Evolutionary conservation across 2,888 invertebrate species (phyloP).

Genomic region (Drosophila sordidapex): DNA sequence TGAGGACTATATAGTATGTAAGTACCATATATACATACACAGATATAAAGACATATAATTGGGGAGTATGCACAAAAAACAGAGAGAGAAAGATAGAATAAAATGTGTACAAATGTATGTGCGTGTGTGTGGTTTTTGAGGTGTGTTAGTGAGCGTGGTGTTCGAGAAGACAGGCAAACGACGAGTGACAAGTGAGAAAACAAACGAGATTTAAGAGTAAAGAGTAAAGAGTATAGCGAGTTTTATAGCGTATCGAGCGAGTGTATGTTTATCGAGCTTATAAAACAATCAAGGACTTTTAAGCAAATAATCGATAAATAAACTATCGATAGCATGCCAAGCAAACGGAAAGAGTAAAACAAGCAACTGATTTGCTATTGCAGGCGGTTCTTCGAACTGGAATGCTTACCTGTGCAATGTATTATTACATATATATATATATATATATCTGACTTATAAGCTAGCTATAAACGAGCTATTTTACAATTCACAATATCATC

Average conservation of each 20-base stretch:
- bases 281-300: conserved; percentile 1
- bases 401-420: conserved; percentile 61
- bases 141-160: conserved; percentile 10
- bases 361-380: conserved; percentile 13
- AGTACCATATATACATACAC: conserved; percentile 45
- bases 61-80: conserved; percentile 37
- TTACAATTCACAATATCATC: conserved; percentile 18
- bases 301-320: conserved; percentile 19
- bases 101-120: conserved; percentile 27
- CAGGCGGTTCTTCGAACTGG: conserved; percentile 40
- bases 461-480: conserved; percentile 37
- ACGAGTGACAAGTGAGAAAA: conserved; percentile 36
- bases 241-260: conserved; percentile 15
- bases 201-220: conserved; percentile 30
- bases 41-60: conserved; percentile 47
- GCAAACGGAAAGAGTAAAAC: background rate
- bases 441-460: conserved; percentile 38
- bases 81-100: conserved; percentile 7
- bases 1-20: conserved; percentile 49
- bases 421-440: conserved; percentile 12
- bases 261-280: conserved; percentile 11
- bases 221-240: conserved; percentile 19
- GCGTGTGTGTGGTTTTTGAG: conserved; percentile 10
- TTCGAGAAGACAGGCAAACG: conserved; percentile 28
- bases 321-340: conserved; percentile 40